These are phyloP conservation scores for Diabrotica undecimpunctata DNA, from an alignment of 1,140 invertebrate species.

Conservation along the genomic window DNA sequence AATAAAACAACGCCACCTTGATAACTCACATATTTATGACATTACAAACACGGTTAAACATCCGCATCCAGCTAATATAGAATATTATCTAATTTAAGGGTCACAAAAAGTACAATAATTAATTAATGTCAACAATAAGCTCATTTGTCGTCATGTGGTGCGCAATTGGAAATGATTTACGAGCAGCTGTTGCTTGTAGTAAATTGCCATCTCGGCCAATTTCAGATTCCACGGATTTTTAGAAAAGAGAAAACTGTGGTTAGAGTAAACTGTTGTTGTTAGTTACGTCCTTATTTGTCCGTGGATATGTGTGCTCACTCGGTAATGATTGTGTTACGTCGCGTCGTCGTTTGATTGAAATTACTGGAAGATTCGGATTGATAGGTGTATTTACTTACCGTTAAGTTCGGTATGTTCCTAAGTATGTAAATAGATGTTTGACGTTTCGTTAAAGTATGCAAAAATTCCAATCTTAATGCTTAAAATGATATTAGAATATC, in stretches of 20 bases:
- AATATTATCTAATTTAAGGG: not conserved
- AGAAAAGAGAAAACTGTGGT: not conserved
- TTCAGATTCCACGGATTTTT: constrained; percentile 2
- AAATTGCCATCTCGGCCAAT: not conserved
- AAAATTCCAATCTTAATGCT: too few species aligned
- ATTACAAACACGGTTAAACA: not conserved
- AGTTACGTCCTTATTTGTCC: not conserved
- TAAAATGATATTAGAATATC: too few species aligned
- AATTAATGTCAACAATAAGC: not conserved
- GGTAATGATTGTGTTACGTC: too few species aligned
- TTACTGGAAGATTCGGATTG: too few species aligned
- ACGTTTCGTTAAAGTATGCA: too few species aligned
- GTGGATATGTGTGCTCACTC: too few species aligned
- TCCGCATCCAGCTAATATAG: not conserved
- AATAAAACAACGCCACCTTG: too few species aligned
- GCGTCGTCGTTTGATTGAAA: too few species aligned
- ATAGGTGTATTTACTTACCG: too few species aligned
- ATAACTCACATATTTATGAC: too few species aligned
- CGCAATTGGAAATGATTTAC: constrained; percentile 2
- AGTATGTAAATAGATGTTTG: too few species aligned
- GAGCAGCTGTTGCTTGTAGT: not conserved
- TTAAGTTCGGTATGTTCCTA: too few species aligned
- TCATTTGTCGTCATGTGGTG: not conserved
- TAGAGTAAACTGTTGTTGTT: not conserved
- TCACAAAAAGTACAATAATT: not conserved